These are phyloP conservation scores for Capromys pilorides DNA, from an alignment of 2,797 vertebrate species.

Conservation along the genomic window DNA sequence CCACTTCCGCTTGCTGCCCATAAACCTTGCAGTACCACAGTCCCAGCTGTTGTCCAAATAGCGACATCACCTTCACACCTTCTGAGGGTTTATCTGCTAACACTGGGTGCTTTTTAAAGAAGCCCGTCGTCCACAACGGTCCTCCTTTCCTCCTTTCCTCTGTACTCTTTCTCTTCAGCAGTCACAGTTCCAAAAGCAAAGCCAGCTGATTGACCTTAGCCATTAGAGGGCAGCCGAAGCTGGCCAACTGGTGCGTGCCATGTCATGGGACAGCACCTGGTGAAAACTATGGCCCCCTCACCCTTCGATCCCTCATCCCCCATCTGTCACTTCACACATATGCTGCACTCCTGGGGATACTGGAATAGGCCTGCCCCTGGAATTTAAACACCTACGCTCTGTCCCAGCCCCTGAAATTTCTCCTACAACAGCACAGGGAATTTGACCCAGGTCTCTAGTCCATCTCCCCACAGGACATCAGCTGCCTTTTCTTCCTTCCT, in stretches of 20 bases:
- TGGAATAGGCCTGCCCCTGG: too few relatives aligned
- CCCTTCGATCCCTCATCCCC: neutral
- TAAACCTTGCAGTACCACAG: neutral
- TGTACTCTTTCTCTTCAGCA: fast-evolving
- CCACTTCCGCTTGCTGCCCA: neutral
- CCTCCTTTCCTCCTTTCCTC: too few relatives aligned
- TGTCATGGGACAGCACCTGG: fast-evolving
- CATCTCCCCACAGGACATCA: neutral
- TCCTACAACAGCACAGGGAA: neutral
- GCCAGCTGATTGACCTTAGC: fast-evolving
- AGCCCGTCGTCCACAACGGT: neutral
- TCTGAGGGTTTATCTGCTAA: neutral
- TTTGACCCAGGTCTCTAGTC: too few relatives aligned
- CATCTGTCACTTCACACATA: neutral
- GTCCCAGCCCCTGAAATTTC: too few relatives aligned
- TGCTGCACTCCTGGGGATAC: fast-evolving
- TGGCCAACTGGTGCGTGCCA: fast-evolving
- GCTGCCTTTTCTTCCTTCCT: fast-evolving
- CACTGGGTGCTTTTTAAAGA: neutral
- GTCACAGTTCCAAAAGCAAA: too few relatives aligned
- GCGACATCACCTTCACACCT: too few relatives aligned
- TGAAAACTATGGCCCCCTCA: neutral
- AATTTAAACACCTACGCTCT: neutral
- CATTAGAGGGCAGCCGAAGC: fast-evolving
- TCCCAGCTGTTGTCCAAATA: neutral